Percentiles rank a stretch among this genome's conserved stretches.
These are phyloP conservation scores for Drosophila pseudoobscura DNA, from an alignment of 1,140 invertebrate genomes.

Conservation along the genomic window DNA sequence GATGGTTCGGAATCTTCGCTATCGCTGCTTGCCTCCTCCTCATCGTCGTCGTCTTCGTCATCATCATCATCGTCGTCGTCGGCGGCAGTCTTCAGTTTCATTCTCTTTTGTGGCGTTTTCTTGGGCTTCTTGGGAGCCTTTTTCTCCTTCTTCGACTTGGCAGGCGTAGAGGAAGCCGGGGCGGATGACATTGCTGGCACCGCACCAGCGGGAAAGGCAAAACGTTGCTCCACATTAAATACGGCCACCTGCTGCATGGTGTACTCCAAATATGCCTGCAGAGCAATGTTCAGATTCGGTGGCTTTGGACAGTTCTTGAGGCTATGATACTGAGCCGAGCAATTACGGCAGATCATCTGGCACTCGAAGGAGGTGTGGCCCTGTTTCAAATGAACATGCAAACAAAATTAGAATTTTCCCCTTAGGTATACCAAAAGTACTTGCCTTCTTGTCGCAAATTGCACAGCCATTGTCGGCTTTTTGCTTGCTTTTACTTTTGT, in stretches of 20 bases:
- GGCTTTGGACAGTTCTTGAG: constrained; percentile 69
- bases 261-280: constrained; percentile 73
- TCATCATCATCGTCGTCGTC: constrained; percentile 57
- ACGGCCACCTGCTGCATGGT: constrained; percentile 68
- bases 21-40: constrained; percentile 37
- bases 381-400: constrained; percentile 17
- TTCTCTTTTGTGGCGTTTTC: constrained; percentile 44
- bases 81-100: constrained; percentile 46
- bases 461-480: constrained; percentile 34
- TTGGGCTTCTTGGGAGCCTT: constrained; percentile 40
- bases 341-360: constrained; percentile 77
- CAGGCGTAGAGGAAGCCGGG: not conserved
- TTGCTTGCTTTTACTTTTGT: constrained; percentile 30
- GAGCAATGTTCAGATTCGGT: constrained; percentile 61
- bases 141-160: constrained; percentile 58
- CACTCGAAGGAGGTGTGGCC: constrained; percentile 74
- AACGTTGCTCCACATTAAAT: constrained; percentile 51
- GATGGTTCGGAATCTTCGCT: constrained; percentile 46
- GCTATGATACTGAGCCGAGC: constrained; percentile 65
- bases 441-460: constrained; percentile 65
- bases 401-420: no score
- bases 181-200: not conserved
- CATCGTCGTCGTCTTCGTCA: constrained; percentile 21
- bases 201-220: constrained; percentile 46
- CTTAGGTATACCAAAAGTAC: not conserved